A percentile compares a stretch with the other conserved stretches of the same genome.
phyloP scores from a whole-genome alignment of 2,797 vertebrate genomes.

The Netta rufina region DNA sequence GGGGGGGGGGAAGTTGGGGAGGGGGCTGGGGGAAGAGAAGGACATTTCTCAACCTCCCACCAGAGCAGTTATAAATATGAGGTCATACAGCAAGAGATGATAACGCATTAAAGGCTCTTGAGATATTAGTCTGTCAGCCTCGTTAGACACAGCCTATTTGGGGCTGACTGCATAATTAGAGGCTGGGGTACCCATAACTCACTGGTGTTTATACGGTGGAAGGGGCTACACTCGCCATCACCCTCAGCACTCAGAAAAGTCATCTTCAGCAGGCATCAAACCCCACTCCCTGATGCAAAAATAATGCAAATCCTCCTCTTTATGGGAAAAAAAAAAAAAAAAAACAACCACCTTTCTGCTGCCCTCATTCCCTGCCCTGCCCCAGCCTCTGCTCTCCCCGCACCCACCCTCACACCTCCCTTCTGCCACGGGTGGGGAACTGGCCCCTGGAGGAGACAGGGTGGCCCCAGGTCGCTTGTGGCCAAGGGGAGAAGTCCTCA shows the following conservation, averaged over 20 bases:
- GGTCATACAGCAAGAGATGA: constrained; percentile 77
- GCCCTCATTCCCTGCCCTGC: neutral
- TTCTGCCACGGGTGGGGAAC: neutral
- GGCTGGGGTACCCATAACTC: constrained; percentile 78
- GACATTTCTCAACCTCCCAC: constrained; percentile 75
- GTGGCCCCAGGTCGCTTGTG: neutral
- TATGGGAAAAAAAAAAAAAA: neutral
- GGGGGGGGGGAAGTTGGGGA: neutral
- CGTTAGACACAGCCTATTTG: constrained; percentile 78
- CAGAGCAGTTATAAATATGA: constrained; percentile 79
- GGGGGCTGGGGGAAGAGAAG: constrained; percentile 34
- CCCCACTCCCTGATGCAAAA: neutral
- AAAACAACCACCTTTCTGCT: neutral
- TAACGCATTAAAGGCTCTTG: constrained; percentile 79
- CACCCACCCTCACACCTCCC: neutral
- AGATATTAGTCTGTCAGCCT: constrained; percentile 79
- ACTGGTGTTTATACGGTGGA: constrained; percentile 66
- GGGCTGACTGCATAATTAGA: constrained; percentile 79
- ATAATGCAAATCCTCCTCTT: neutral
- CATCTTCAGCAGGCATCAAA: constrained; percentile 34
- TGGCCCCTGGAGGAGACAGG: accelerated
- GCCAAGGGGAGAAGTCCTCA: neutral
- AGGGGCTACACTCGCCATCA: constrained; percentile 31
- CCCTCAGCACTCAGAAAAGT: constrained; percentile 52
- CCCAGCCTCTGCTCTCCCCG: neutral